These are phyloP conservation scores for Mylabris sibirica DNA, from an alignment of 2,888 invertebrate genomes.

Conservation along the genomic window DNA sequence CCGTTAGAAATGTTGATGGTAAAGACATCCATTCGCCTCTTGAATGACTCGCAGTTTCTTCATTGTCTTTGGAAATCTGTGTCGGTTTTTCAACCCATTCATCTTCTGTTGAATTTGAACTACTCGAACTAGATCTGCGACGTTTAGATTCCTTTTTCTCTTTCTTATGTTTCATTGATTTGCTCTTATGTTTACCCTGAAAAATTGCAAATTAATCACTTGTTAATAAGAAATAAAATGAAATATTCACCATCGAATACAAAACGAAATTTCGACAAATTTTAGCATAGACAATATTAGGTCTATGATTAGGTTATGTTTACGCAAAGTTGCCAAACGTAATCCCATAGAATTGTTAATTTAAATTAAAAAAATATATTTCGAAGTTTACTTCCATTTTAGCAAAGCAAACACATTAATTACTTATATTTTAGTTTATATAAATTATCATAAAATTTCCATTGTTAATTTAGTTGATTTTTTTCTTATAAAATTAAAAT, in stretches of 20 bases:
- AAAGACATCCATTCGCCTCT: conserved; percentile 85
- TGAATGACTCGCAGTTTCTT: conserved; percentile 21
- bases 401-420: too few relatives aligned
- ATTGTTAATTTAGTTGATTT: neutral
- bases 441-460: neutral
- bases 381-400: too few relatives aligned
- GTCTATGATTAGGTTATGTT: conserved; percentile 29
- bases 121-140: neutral
- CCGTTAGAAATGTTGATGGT: conserved; percentile 61
- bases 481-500: neutral
- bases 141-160: conserved; percentile 54
- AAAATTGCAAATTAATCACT: conserved; percentile 20
- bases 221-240: conserved; percentile 7
- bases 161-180: conserved; percentile 49
- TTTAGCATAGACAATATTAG: too few relatives aligned
- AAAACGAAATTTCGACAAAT: conserved; percentile 3
- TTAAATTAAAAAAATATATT: neutral
- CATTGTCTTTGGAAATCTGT: conserved; percentile 21
- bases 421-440: too few relatives aligned
- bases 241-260: conserved; percentile 16
- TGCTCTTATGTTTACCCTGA: conserved; percentile 50
- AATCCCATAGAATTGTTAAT: neutral
- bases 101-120: conserved; percentile 56
- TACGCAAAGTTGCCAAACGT: conserved; percentile 5
- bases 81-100: conserved; percentile 70